Percentiles rank a stretch among this genome's conserved stretches.
Evolutionary conservation across 1,140 invertebrate genomes (phyloP).

Genomic region (Nasonia vitripennis): DNA sequence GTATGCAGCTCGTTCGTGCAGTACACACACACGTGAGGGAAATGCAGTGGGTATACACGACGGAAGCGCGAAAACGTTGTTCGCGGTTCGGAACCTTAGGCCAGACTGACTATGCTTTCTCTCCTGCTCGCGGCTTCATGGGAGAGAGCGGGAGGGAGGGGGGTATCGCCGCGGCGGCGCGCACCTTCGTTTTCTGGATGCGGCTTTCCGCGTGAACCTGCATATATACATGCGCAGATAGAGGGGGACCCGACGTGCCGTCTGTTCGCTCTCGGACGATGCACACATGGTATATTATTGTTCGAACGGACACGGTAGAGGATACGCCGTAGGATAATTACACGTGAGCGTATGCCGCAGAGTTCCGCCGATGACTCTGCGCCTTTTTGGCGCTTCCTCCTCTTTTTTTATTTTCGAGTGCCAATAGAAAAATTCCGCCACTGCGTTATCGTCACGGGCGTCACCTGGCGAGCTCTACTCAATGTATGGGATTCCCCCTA

Average conservation of each 20-base stretch:
- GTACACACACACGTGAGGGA: not conserved
- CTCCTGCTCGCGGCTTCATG: not conserved
- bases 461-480: conserved; percentile 7
- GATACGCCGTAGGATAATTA: not conserved
- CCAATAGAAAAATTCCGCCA: not conserved
- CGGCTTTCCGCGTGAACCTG: not conserved
- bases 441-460: not conserved
- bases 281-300: conserved; percentile 8
- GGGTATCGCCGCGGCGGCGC: not conserved
- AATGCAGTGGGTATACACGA: not conserved
- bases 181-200: conserved; percentile 6
- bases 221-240: not conserved
- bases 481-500: not conserved
- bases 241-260: not conserved
- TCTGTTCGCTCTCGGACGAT: not conserved
- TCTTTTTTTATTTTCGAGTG: too few relatives aligned
- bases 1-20: too few relatives aligned
- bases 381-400: not conserved
- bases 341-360: not conserved
- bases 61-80: not conserved
- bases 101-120: conserved; percentile 10
- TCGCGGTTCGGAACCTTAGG: not conserved
- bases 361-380: not conserved
- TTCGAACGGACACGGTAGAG: not conserved
- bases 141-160: not conserved